phyloP scores from a whole-genome alignment of 2,888 invertebrate genomes.

The Cryptocephalus moraei region DNA sequence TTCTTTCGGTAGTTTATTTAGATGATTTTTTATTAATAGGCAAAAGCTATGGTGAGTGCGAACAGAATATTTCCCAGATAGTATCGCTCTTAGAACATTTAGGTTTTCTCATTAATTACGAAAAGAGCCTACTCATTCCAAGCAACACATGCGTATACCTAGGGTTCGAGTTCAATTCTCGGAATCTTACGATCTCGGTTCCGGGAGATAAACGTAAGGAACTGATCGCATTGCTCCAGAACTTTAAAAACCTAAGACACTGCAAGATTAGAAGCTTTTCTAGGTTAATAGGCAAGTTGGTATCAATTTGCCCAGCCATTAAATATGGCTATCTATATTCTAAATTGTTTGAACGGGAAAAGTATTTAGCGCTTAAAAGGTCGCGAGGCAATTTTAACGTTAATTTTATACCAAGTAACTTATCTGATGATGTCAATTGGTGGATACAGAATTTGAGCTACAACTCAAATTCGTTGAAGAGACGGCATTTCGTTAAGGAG shows the following conservation, averaged over 20 bases:
- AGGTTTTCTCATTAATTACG: neutral
- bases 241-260: neutral
- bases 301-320: conserved; percentile 16
- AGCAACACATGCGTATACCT: conserved; percentile 11
- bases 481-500: conserved; percentile 1
- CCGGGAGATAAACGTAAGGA: neutral
- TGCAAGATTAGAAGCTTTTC: conserved; percentile 15
- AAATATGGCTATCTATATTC: conserved; percentile 11
- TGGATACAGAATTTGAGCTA: conserved; percentile 8
- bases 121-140: conserved; percentile 4
- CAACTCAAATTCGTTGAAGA: neutral
- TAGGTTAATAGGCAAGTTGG: conserved; percentile 10
- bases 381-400: conserved; percentile 1
- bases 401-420: conserved; percentile 1
- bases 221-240: neutral
- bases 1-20: conserved; percentile 13
- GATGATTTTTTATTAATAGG: conserved; percentile 16
- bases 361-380: conserved; percentile 4
- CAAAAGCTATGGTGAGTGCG: conserved; percentile 6
- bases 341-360: conserved; percentile 10
- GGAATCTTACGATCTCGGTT: neutral
- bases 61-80: conserved; percentile 4
- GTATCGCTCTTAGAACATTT: too few species aligned
- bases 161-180: too few species aligned
- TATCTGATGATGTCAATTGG: conserved; percentile 8